Evolutionary conservation across 2,113 vertebrate species (phyloP).

Genomic region (Phoenicopterus ruber): DNA sequence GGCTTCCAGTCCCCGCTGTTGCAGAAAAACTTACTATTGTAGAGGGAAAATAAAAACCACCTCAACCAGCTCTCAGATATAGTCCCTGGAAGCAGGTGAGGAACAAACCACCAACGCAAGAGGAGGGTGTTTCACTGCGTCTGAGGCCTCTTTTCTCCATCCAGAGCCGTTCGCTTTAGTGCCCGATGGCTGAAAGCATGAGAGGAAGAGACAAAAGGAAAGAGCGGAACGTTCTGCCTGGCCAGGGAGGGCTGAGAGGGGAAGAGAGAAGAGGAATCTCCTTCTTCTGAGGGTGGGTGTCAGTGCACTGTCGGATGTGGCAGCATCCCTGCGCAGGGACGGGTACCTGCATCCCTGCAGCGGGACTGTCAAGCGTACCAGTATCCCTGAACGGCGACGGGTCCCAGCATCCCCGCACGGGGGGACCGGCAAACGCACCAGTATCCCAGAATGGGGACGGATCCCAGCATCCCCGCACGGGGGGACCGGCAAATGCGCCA

Average conservation of each 20-base stretch:
- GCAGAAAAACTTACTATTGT: not conserved
- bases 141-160: not conserved
- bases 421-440: not conserved
- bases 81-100: not conserved
- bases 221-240: accelerated
- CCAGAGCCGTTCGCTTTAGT: accelerated
- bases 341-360: not conserved
- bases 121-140: not conserved
- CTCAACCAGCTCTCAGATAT: not conserved
- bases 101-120: not conserved
- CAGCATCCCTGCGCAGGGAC: accelerated
- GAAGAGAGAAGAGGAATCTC: not conserved
- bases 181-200: accelerated
- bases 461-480: not conserved
- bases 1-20: not conserved
- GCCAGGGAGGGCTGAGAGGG: not conserved
- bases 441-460: accelerated
- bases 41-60: not conserved
- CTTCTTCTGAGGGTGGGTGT: not conserved
- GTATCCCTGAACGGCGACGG: accelerated
- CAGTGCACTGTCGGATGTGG: accelerated
- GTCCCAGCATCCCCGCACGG: too few relatives aligned
- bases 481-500: too few relatives aligned
- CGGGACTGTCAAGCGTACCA: not conserved
- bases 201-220: not conserved